These are phyloP conservation scores for Lagorchestes hirsutus DNA, from an alignment of 2,797 vertebrate genomes.

Conservation along the genomic window DNA sequence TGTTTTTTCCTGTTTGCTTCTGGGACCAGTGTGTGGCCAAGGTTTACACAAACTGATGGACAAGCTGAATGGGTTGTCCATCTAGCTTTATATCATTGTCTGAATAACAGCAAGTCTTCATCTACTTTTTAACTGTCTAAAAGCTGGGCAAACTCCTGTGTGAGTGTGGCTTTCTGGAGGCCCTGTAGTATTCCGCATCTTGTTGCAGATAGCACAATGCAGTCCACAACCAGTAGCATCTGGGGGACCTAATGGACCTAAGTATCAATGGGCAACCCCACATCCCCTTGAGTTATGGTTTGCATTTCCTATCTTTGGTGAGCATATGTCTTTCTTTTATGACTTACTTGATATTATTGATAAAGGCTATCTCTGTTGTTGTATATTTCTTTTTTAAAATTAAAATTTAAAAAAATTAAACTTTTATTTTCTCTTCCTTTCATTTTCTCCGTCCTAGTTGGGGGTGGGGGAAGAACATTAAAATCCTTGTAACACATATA, in stretches of 20 bases:
- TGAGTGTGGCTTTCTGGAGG: not conserved
- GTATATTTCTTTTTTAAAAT: not conserved
- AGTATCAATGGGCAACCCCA: not conserved
- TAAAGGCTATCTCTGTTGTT: not conserved
- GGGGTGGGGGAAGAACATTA: not conserved
- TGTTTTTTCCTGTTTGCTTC: not conserved
- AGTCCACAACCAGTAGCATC: not conserved
- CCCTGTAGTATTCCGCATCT: not conserved
- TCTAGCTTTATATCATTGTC: not conserved
- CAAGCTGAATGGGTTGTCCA: not conserved
- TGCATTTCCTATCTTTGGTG: not conserved
- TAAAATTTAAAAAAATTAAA: not conserved
- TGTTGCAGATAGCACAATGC: no score
- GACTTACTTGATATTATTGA: not conserved
- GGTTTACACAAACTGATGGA: not conserved
- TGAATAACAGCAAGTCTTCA: not conserved
- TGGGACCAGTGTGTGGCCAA: not conserved
- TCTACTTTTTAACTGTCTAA: not conserved
- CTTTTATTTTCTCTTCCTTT: not conserved
- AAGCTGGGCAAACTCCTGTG: not conserved
- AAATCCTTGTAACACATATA: not conserved
- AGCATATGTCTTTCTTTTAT: not conserved
- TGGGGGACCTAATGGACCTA: not conserved
- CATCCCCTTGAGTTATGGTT: not conserved
- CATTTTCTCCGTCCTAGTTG: not conserved